phyloP scores from a whole-genome alignment of 2,113 vertebrate species.

The Rattus rattus region DNA sequence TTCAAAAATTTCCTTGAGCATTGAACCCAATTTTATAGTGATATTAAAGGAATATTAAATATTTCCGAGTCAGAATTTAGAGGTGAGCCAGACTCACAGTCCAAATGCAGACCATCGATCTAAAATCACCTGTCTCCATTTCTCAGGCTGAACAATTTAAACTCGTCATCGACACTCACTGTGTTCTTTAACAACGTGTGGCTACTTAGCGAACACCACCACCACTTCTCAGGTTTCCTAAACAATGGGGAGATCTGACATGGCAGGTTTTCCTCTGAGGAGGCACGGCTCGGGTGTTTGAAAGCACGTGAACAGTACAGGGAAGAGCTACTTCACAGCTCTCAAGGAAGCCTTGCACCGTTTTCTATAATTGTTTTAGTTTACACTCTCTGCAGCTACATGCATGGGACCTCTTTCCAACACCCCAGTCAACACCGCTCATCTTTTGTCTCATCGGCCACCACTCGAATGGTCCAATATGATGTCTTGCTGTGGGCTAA shows the following conservation, averaged over 20 bases:
- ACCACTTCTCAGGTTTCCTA: not conserved
- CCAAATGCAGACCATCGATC: not conserved
- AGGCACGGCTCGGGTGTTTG: not conserved
- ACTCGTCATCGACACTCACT: not conserved
- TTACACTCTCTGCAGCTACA: not conserved
- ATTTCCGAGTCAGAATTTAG: not conserved
- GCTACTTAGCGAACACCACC: not conserved
- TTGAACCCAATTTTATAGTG: not conserved
- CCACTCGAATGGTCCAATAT: not conserved
- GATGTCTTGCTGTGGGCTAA: not conserved
- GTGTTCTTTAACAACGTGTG: not conserved
- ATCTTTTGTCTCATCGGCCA: not conserved
- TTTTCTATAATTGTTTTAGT: not conserved
- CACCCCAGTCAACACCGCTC: not conserved
- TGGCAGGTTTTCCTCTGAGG: slow-evolving; percentile 17
- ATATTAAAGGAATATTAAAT: not conserved
- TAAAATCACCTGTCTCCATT: not conserved
- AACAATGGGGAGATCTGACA: not conserved
- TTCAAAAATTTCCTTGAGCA: not conserved
- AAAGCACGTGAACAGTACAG: not conserved
- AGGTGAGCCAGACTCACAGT: not conserved
- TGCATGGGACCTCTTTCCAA: not conserved
- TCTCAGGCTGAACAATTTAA: not conserved
- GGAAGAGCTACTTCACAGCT: not conserved
- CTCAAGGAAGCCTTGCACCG: not conserved